A percentile compares a stretch with the other conserved stretches of the same genome.
phyloP scores from a whole-genome alignment of 2,888 invertebrate species.

The Dryococelus australis region DNA sequence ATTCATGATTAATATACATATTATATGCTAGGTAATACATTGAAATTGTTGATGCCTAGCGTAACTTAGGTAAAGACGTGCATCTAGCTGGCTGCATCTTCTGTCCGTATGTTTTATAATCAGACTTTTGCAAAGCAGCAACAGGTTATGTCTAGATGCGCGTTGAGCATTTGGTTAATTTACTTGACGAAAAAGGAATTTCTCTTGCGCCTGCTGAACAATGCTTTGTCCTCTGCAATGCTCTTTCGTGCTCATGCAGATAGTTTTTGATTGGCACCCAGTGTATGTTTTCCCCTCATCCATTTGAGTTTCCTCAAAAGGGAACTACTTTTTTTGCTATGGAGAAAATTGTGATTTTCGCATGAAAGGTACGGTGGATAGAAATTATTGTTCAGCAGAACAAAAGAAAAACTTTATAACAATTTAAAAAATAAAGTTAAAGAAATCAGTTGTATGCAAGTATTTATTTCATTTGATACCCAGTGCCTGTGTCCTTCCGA shows the following conservation, averaged over 20 bases:
- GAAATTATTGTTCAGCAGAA: conserved; percentile 41
- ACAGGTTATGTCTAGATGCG: conserved; percentile 32
- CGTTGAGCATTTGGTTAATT: conserved; percentile 38
- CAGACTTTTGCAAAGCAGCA: conserved; percentile 9
- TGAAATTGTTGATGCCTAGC: conserved; percentile 25
- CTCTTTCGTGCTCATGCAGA: background rate
- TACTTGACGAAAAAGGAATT: conserved; percentile 34
- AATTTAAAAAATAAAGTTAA: conserved; percentile 44
- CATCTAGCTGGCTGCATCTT: conserved; percentile 20
- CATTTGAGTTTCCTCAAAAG: background rate
- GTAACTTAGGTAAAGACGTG: conserved; percentile 22
- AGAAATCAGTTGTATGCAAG: conserved; percentile 32
- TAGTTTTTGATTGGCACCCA: background rate
- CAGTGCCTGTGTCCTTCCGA: background rate
- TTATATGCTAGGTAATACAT: conserved; percentile 32
- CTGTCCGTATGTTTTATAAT: conserved; percentile 13
- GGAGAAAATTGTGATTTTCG: background rate
- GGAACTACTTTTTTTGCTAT: background rate
- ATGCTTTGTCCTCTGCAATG: conserved; percentile 34
- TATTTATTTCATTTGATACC: background rate
- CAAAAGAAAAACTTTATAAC: conserved; percentile 43
- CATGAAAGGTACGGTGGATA: conserved; percentile 6
- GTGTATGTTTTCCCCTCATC: background rate
- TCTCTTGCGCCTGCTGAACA: conserved; percentile 42
- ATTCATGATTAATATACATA: conserved; percentile 38